Evolutionary conservation across 2,888 invertebrate species (phyloP), one percentile per base, ranked within the genome.

Genomic region (Linhomoeus sp.): DNA sequence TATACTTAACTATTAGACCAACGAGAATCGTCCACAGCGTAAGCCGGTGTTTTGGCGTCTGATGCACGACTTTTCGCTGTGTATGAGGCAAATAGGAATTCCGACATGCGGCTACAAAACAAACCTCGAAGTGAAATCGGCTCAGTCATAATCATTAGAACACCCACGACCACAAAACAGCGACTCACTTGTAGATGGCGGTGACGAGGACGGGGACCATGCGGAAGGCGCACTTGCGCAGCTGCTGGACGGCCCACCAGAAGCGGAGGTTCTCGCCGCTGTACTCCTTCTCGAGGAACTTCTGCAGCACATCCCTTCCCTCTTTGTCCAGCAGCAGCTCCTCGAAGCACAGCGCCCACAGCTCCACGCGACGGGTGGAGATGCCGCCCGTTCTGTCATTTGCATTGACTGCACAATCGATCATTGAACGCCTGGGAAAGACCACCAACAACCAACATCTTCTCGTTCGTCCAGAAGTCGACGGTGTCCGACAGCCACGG

Each of bases 261-360:
- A 45, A 90, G 86, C 86, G 86, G 58, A 97, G 76, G 72, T 97
- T 97, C 74, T 97, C 97, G 42, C 86, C 87, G 60, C 90, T 90
- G 69, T 94, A 97, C 71, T 97, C 94, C 68, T 94, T 97, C 63
- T 85, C 84, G 43, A 97, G 75, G 70, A 97, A 97, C 64, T 78
- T 79, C 52, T 81, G 80, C 69, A 99, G 92, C 69, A 94, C 92
- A 46, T 97, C 94, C 55, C 82, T 74, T 2, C 97, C 97, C 17
- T 39, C 19, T 5, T 25, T 24, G 19, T 43, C 43, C 3, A 5
- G 52, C 9, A 97, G 72, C 47, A 97, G 72, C 68, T 97, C 97
- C 53, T 88, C 81, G 47, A 97, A 77, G 58, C 85, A 82, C 70
- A 97, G 94, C 19, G 84, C 86, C 97, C 97, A 99, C 59, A 88